phyloP scores from a whole-genome alignment of 2,888 invertebrate genomes.

The Stramonita haemastoma region DNA sequence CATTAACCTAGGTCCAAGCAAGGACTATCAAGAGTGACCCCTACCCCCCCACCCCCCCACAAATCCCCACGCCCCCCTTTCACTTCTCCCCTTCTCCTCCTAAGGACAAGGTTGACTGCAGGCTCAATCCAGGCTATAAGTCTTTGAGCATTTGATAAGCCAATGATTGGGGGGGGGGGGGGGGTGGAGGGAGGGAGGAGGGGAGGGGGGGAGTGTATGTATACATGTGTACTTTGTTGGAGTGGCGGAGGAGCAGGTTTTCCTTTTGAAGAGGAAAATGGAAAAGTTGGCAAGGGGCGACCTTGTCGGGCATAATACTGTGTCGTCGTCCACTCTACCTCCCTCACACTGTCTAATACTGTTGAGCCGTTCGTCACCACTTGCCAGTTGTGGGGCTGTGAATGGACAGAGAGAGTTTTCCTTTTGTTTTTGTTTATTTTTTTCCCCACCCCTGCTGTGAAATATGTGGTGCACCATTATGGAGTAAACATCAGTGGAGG shows the following conservation, averaged over 20 bases:
- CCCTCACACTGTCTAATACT: background rate
- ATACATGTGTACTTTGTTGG: slow-evolving; percentile 20
- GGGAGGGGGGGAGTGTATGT: background rate
- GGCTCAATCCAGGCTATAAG: slow-evolving; percentile 16
- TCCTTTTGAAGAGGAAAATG: background rate
- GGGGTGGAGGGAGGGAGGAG: background rate
- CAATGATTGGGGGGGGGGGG: slow-evolving; percentile 4
- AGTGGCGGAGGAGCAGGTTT: slow-evolving; percentile 22
- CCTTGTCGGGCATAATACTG: background rate
- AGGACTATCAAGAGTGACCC: background rate
- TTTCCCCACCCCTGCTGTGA: background rate
- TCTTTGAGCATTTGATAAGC: slow-evolving; percentile 30
- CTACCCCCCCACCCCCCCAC: background rate
- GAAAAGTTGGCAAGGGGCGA: background rate
- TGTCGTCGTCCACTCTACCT: background rate
- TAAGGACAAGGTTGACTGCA: slow-evolving; percentile 28
- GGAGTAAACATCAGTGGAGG: background rate
- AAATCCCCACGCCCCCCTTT: background rate
- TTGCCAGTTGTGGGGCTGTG: background rate
- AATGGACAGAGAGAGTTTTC: background rate
- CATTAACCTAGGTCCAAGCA: background rate
- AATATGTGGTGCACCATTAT: background rate
- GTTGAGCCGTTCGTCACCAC: background rate
- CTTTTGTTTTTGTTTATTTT: background rate
- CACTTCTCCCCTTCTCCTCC: background rate